phyloP scores from a whole-genome alignment of 2,113 vertebrate genomes.

The Pollachius pollachius region DNA sequence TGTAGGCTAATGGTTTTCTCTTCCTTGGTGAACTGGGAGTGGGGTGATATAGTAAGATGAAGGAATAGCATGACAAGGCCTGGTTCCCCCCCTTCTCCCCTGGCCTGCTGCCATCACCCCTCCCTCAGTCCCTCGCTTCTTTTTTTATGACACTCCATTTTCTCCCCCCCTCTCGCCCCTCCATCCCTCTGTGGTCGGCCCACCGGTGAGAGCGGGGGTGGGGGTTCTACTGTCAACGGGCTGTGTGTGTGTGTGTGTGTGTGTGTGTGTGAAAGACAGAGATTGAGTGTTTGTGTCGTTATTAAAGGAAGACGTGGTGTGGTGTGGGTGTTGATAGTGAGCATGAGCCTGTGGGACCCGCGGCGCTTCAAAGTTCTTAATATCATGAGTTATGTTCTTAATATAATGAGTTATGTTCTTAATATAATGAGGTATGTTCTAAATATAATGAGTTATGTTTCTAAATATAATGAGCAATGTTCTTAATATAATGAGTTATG shows the following conservation, averaged over 20 bases:
- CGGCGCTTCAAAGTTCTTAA: too few species aligned
- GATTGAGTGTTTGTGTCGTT: too few species aligned
- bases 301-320: too few species aligned
- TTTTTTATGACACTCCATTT: background rate
- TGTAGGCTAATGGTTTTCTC: slow-evolving; percentile 43
- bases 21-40: slow-evolving; percentile 45
- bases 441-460: too few species aligned
- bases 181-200: slow-evolving; percentile 52
- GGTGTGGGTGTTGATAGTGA: slow-evolving; percentile 62
- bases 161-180: slow-evolving; percentile 24
- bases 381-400: too few species aligned
- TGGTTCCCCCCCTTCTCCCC: slow-evolving; percentile 20
- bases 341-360: slow-evolving; percentile 27
- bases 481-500: too few species aligned
- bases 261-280: slow-evolving; percentile 38
- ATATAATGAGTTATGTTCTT: too few species aligned
- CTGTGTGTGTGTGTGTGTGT: slow-evolving; percentile 18
- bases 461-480: too few species aligned
- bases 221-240: slow-evolving; percentile 49
- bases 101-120: slow-evolving; percentile 1
- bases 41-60: slow-evolving; percentile 49
- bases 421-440: too few species aligned
- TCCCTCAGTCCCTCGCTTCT: background rate
- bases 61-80: slow-evolving; percentile 36
- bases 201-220: slow-evolving; percentile 58